Evolutionary conservation across 2,888 invertebrate species (phyloP), one percentile per base, ranked within the genome.

Genomic region (Pammene aurita): DNA sequence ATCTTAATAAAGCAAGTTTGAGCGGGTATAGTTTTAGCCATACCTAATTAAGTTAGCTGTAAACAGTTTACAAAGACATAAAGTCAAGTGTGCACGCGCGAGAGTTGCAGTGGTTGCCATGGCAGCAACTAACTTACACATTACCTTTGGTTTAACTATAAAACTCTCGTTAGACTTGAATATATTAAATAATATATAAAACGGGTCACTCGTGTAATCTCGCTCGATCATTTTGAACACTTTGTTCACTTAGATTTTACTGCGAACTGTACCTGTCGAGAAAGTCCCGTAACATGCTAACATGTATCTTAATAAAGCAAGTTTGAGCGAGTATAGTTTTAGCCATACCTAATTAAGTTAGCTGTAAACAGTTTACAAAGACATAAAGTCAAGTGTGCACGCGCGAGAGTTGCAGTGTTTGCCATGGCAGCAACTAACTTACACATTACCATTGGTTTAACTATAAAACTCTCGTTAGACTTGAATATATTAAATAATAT

Each of bases 11-110:
- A 50, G 18, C 10, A 26, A 58, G 26, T 58, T 44, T 46, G 14
- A 35, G 14, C 16, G 11, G 13, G 48, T 61, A 13, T 48, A 60
- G 5, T 46, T 60, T n/a, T 16, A 62, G 48, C 34, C 14, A 60
- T 57, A 35, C 44, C 57, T 68, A 68, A 68, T 68, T 68, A 68
- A 68, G 63, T 68, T 35, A 52, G 38, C 56, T 38, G 63, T 64
- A 68, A 63, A 68, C 68, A 68, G 68, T 65, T 69, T 64, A 60
- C 69, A 69, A 54, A n/a, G n/a, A 69, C 69, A 69, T 69, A 48
- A 69, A 69, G 69, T 60, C 69, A 65, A 65, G 69, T 65, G 48
- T 64, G 56, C 68, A 64, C 65, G 65, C 46, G 68, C 26, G 48
- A 44, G 65, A 69, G 65, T 68, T 63, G 67, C 67, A 56, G 56